A percentile compares a stretch with the other conserved stretches of the same genome.
Evolutionary conservation across 2,113 vertebrate species (phyloP).

Genomic region (Pseudorectes ferrugineus): DNA sequence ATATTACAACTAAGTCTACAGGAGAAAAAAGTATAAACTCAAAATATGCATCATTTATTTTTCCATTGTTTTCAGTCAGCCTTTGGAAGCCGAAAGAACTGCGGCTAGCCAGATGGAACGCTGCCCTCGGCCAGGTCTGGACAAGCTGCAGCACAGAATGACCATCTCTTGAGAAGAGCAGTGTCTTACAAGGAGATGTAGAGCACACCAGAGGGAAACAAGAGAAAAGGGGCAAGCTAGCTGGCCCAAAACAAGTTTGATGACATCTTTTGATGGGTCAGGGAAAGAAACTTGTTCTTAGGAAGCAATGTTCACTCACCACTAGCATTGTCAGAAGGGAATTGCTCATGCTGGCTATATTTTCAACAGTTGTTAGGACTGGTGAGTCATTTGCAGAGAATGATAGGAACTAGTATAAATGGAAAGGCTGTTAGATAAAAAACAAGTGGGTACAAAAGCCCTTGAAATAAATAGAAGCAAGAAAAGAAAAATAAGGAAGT

Average conservation of each 20-base stretch:
- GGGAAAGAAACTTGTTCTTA: not conserved
- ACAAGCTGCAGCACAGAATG: rapidly evolving
- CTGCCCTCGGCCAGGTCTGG: rapidly evolving
- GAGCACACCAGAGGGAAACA: not conserved
- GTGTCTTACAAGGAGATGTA: rapidly evolving
- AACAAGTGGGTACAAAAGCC: not conserved
- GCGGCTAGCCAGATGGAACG: rapidly evolving
- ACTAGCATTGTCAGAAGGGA: not conserved
- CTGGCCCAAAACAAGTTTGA: not conserved
- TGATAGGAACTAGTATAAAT: not conserved
- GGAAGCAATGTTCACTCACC: not conserved
- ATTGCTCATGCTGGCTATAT: not conserved
- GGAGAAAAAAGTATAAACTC: not conserved
- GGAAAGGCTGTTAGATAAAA: not conserved
- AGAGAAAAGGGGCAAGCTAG: not conserved
- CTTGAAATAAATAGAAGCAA: not conserved
- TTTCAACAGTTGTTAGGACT: not conserved
- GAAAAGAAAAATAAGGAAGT: not conserved
- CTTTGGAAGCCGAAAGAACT: not conserved
- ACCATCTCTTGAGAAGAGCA: not conserved
- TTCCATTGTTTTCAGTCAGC: not conserved
- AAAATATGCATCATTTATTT: not conserved
- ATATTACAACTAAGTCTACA: not conserved
- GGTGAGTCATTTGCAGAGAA: not conserved
- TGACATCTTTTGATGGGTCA: not conserved